phyloP scores from a whole-genome alignment of 2,113 vertebrate species.

The Seriola aureovittata region DNA sequence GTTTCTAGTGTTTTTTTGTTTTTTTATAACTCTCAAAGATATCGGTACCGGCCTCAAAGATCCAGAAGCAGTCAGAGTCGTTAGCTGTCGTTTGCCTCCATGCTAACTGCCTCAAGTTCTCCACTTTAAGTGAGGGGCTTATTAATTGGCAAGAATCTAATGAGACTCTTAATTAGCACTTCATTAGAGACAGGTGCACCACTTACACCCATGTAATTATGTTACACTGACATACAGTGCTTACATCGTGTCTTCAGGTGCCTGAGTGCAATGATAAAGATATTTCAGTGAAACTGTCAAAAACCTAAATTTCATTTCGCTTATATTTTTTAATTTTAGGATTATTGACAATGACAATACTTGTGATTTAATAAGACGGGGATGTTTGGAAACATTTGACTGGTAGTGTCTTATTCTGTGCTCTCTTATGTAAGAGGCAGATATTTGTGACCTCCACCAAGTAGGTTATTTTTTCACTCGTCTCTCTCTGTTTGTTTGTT shows the following conservation, averaged over 20 bases:
- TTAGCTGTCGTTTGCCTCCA: neutral
- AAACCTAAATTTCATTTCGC: neutral
- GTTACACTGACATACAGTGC: neutral
- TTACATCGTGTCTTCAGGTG: neutral
- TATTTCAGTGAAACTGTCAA: neutral
- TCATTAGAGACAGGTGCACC: slow-evolving; percentile 17
- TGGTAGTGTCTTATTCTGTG: too few species aligned
- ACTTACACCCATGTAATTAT: neutral
- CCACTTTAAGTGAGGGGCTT: neutral
- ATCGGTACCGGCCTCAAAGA: too few species aligned
- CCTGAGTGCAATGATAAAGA: neutral
- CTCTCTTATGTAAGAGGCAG: neutral
- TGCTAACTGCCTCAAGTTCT: neutral
- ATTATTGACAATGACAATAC: neutral
- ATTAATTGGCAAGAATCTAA: slow-evolving; percentile 10
- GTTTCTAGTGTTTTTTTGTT: too few species aligned
- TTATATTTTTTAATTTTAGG: neutral
- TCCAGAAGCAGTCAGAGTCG: neutral
- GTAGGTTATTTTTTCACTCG: too few species aligned
- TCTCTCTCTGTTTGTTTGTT: too few species aligned
- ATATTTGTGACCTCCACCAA: neutral
- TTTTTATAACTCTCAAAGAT: too few species aligned
- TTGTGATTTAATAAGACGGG: neutral
- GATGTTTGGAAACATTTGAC: too few species aligned
- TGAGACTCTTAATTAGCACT: slow-evolving; percentile 19